Percentiles rank a stretch among this genome's conserved stretches.
Evolutionary conservation across 2,888 invertebrate genomes (phyloP).

Genomic region (Caenorhabditis sp.): DNA sequence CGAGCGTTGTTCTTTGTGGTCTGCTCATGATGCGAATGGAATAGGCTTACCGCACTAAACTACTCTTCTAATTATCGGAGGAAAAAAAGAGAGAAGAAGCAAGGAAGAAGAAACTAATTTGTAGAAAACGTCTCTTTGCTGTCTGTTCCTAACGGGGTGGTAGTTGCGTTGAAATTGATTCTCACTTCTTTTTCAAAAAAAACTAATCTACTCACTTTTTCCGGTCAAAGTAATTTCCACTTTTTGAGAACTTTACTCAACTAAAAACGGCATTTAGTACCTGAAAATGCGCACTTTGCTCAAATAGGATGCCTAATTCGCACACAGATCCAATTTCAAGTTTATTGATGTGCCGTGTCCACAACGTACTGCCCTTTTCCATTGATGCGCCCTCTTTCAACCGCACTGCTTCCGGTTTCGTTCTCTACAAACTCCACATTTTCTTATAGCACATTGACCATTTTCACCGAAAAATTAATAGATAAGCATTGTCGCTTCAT

Average conservation of each 20-base stretch:
- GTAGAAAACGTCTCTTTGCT: conserved; percentile 12
- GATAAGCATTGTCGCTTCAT: conserved; percentile 22
- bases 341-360: conserved; percentile 28
- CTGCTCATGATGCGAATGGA: not conserved
- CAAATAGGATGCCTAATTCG: conserved; percentile 33
- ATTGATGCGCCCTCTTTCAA: conserved; percentile 14
- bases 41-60: conserved; percentile 3
- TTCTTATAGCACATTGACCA: conserved; percentile 28
- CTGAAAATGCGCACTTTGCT: conserved; percentile 49
- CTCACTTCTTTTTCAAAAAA: not conserved
- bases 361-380: conserved; percentile 8
- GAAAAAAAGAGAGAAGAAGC: not conserved
- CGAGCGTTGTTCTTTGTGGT: not conserved
- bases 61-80: conserved; percentile 19
- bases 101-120: conserved; percentile 24
- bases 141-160: conserved; percentile 2
- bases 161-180: conserved; percentile 15
- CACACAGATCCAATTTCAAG: conserved; percentile 52
- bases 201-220: not conserved
- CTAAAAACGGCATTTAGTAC: conserved; percentile 3
- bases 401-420: conserved; percentile 36
- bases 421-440: conserved; percentile 26
- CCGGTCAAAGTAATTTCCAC: too few species aligned
- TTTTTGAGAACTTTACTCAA: too few species aligned
- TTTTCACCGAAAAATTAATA: conserved; percentile 29